These are phyloP conservation scores for Dinocampus coccinellae DNA, from an alignment of 2,888 invertebrate genomes.

Conservation along the genomic window DNA sequence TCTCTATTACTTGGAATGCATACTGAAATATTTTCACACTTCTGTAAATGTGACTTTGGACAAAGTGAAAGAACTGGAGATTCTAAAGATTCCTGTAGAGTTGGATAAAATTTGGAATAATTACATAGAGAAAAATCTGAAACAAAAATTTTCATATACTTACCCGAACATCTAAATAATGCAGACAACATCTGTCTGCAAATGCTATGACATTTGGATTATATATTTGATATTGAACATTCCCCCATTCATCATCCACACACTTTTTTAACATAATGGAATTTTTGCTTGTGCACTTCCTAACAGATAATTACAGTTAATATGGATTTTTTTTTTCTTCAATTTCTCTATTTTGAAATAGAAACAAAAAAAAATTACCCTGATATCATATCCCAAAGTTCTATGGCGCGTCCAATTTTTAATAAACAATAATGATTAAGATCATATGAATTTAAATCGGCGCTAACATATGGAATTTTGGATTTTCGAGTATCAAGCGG, in stretches of 20 bases:
- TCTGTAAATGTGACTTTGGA: slow-evolving; percentile 57
- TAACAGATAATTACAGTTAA: slow-evolving; percentile 36
- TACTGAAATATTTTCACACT: slow-evolving; percentile 59
- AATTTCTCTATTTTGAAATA: neutral
- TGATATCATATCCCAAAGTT: slow-evolving; percentile 56
- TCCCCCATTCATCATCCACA: slow-evolving; percentile 59
- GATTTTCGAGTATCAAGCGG: slow-evolving; percentile 51
- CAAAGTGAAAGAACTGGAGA: slow-evolving; percentile 56
- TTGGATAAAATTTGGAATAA: neutral
- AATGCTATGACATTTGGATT: slow-evolving; percentile 56
- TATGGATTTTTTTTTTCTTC: neutral
- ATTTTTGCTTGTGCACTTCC: slow-evolving; percentile 44
- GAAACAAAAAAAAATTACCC: slow-evolving; percentile 43
- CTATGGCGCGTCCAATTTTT: slow-evolving; percentile 50
- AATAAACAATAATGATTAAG: slow-evolving; percentile 55
- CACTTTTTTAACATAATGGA: slow-evolving; percentile 17
- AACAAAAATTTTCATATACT: slow-evolving; percentile 25
- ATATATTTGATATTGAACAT: slow-evolving; percentile 52
- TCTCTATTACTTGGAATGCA: slow-evolving; percentile 54
- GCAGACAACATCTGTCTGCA: slow-evolving; percentile 60
- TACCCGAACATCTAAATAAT: slow-evolving; percentile 60
- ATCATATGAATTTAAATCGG: slow-evolving; percentile 56
- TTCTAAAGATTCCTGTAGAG: slow-evolving; percentile 49
- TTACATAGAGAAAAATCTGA: neutral
- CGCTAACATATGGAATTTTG: slow-evolving; percentile 56